Base-by-base conservation (phyloP, 2,113 vertebrate genomes). In the Myanophis thanlyinensis region DNA sequence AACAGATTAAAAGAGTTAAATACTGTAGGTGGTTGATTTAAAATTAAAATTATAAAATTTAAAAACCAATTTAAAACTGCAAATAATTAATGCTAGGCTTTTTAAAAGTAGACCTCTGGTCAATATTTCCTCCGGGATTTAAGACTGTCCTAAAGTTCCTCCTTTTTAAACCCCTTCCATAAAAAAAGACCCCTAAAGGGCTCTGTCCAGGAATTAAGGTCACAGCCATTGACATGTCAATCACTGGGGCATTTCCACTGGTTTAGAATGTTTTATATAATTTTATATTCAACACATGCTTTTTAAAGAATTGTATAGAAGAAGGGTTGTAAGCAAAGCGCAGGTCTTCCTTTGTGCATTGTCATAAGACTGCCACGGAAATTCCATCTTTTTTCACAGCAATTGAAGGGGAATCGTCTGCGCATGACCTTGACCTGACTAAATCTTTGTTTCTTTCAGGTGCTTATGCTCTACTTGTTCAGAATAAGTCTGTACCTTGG, bases 391-490 rank as follows among this genome's bases (percentile, higher is more conserved):
- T 30, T 30, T 48, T 47, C 7, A 53, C 23, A 46, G 5, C 7
- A 20, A 46, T 85, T n/a, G 53, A 85, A 91, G 49, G 53, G 35
- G 49, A 53, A 23, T 49, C 20, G 51, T 49, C 67, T 49, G 88
- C 47, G 40, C 87, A 23, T 85, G 62, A 22, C 51, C 73, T 27
- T 62, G 35, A 56, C 67, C 87, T 85, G 30, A 46, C 46, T 84
- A 44, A 46, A 25, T 30, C 62, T 80, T 44, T 80, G 35, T 40
- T 40, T 80, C 35, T 92, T 92, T 85, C 48, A 15, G 88, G 85
- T 85, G 52, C 46, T 59, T 54, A 92, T 89, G 88, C 92, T 92
- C 92, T 92, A 92, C 85, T 92, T 92, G 73, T 59, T 92, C 85
- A 85, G 73, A 89, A 92, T 44, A n/a, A n/a, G 88, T 46, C 52